These are phyloP conservation scores for Drosophila erecta DNA, from an alignment of 1,140 invertebrate genomes.

Conservation along the genomic window DNA sequence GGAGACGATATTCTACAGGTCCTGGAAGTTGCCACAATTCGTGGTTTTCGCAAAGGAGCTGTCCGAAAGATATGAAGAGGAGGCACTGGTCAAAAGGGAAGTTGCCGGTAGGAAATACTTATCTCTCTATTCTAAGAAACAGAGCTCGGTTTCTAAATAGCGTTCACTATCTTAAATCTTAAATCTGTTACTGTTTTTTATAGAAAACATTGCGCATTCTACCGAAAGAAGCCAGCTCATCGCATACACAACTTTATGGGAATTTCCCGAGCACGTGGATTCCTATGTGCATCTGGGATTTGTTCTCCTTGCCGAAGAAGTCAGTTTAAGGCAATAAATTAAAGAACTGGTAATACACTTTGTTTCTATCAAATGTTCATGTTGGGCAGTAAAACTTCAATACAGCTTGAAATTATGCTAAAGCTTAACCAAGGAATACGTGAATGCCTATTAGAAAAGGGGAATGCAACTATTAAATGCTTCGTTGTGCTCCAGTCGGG, in stretches of 20 bases:
- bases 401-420: slow-evolving; percentile 10
- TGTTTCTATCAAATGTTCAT: not conserved
- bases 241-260: slow-evolving; percentile 64
- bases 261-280: slow-evolving; percentile 71
- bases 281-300: slow-evolving; percentile 58
- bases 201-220: slow-evolving; percentile 72
- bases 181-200: slow-evolving; percentile 1
- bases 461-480: slow-evolving; percentile 31
- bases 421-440: slow-evolving; percentile 5
- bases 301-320: slow-evolving; percentile 62
- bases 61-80: slow-evolving; percentile 55
- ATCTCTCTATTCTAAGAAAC: no score
- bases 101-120: slow-evolving; percentile 50
- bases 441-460: slow-evolving; percentile 15
- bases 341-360: slow-evolving; percentile 3
- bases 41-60: slow-evolving; percentile 61
- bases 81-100: slow-evolving; percentile 51
- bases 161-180: no score
- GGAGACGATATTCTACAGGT: slow-evolving; percentile 58
- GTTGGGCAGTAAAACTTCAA: slow-evolving; percentile 21
- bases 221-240: slow-evolving; percentile 54
- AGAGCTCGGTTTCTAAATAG: no score
- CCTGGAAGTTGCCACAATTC: slow-evolving; percentile 69
- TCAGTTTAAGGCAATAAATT: slow-evolving; percentile 17
- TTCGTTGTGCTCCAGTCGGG: slow-evolving; percentile 37